Evolutionary conservation across 2,797 vertebrate species (phyloP).

Genomic region (Anomalospiza imberbis): DNA sequence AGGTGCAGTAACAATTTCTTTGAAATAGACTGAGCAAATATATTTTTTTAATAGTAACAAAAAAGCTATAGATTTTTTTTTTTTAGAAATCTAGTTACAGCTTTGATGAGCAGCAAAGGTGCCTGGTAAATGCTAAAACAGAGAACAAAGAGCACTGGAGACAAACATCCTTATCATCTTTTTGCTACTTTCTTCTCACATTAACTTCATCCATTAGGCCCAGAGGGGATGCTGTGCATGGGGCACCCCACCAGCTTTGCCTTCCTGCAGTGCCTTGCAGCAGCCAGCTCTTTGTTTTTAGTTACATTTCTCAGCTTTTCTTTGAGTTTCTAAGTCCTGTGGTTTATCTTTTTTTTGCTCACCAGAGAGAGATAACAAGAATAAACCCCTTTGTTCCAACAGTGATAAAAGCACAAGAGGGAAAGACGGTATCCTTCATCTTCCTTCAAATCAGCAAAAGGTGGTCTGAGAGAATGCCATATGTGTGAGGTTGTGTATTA

Average conservation of each 20-base stretch:
- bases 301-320: background rate
- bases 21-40: background rate
- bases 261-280: background rate
- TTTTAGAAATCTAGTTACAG: background rate
- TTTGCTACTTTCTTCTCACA: background rate
- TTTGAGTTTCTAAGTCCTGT: background rate
- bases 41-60: background rate
- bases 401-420: background rate
- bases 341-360: background rate
- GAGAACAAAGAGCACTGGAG: background rate
- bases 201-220: background rate
- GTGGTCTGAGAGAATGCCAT: rapidly evolving
- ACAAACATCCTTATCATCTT: background rate
- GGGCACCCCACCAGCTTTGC: background rate
- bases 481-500: background rate
- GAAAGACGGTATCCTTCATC: background rate
- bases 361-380: background rate
- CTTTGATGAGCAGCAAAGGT: background rate
- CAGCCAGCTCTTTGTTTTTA: background rate
- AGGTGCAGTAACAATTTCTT: background rate
- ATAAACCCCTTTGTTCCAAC: background rate
- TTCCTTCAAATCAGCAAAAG: background rate
- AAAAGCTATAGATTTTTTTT: background rate
- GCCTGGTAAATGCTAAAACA: background rate
- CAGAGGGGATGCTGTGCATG: background rate